These are phyloP conservation scores for Oopsacas minuta DNA, from an alignment of 37 sponge, comb jelly and placozoan genomes.

Conservation along the genomic window DNA sequence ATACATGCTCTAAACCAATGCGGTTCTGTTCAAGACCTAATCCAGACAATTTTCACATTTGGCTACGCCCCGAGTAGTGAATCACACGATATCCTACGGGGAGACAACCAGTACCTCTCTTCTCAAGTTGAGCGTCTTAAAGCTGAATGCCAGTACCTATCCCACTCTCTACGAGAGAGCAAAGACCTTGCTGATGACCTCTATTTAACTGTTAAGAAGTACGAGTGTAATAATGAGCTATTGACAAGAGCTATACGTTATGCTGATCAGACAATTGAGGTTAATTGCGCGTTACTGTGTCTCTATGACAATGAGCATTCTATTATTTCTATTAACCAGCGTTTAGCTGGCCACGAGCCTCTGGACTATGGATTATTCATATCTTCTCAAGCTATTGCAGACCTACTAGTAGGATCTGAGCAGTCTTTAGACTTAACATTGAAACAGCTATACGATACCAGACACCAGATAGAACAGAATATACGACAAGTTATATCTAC, in stretches of 20 bases:
- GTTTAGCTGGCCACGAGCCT: neutral
- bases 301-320: slow-evolving; percentile 19
- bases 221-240: neutral
- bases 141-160: neutral
- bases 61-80: neutral
- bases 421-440: neutral
- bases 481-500: neutral
- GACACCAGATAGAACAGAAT: slow-evolving; percentile 11
- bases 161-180: neutral
- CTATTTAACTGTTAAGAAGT: neutral
- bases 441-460: slow-evolving; percentile 8
- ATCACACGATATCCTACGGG: neutral
- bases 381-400: neutral
- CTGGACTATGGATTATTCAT: slow-evolving; percentile 16
- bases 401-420: neutral
- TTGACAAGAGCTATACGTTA: neutral
- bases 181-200: neutral
- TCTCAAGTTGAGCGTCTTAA: neutral
- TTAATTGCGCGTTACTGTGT: neutral
- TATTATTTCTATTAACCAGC: slow-evolving; percentile 11
- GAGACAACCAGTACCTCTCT: neutral
- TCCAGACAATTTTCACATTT: slow-evolving; percentile 4
- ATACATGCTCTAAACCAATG: neutral
- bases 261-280: neutral
- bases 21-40: neutral